Conservation (phyloP, 35 echinoderm and acorn worm species). For the Acanthaster planci region DNA sequence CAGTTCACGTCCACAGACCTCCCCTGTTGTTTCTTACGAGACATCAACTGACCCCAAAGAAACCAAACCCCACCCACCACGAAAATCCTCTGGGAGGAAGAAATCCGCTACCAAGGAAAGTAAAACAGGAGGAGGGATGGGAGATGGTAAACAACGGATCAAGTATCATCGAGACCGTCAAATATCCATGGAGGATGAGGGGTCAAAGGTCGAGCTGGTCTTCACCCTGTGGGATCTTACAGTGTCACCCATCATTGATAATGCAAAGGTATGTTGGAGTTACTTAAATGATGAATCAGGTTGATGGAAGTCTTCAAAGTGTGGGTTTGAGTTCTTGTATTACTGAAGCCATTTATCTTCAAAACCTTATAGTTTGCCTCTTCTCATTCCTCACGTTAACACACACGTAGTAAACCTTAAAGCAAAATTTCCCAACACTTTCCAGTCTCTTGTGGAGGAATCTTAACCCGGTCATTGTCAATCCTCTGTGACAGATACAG, state of each 20-base stretch:
- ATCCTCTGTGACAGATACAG: constrained; percentile 72
- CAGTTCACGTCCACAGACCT: constrained; percentile 61
- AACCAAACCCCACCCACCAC: background rate
- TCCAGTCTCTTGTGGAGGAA: too few species aligned
- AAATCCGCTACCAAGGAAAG: constrained; percentile 21
- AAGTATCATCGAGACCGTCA: constrained; percentile 46
- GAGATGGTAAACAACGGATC: background rate
- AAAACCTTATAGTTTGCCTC: too few species aligned
- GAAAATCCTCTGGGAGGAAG: constrained; percentile 37
- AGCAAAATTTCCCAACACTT: background rate
- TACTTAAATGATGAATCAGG: too few species aligned
- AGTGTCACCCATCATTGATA: constrained; percentile 80
- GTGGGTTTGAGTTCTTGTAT: too few species aligned
- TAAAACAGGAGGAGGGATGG: constrained; percentile 26
- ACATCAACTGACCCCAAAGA: constrained; percentile 21
- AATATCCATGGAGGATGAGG: constrained; percentile 47
- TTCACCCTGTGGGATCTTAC: constrained; percentile 87
- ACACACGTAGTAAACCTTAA: background rate
- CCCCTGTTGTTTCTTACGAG: constrained; percentile 56
- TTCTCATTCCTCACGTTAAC: background rate
- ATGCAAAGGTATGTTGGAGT: constrained; percentile 81
- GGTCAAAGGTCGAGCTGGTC: constrained; percentile 49
- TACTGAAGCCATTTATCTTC: too few species aligned
- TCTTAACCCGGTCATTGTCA: background rate
- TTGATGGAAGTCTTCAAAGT: too few species aligned